phyloP scores from a whole-genome alignment of 1,140 invertebrate species.

The Battus philenor region DNA sequence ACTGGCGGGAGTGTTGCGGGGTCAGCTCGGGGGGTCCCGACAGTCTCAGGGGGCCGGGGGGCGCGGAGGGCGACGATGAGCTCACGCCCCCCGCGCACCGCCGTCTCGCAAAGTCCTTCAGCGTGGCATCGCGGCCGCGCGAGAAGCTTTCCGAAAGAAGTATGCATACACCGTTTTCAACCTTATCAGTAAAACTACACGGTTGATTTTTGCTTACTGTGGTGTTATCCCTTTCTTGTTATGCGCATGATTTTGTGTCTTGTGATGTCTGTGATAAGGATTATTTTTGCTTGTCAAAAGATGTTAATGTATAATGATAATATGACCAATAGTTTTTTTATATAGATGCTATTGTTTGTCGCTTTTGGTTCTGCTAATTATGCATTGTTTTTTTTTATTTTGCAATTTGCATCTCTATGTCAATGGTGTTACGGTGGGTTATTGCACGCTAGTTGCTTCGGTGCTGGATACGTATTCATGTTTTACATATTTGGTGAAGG shows the following conservation, averaged over 20 bases:
- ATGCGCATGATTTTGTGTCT: background rate
- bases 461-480: no score
- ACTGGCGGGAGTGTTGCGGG: slow-evolving; percentile 26
- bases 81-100: slow-evolving; percentile 88
- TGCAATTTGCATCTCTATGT: no score
- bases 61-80: slow-evolving; percentile 70
- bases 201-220: background rate
- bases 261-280: background rate
- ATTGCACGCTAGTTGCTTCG: no score
- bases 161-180: slow-evolving; percentile 24
- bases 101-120: slow-evolving; percentile 92
- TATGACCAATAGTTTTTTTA: background rate
- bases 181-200: background rate
- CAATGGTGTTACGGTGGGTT: no score
- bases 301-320: no score
- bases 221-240: background rate
- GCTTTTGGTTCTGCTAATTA: no score
- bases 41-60: slow-evolving; percentile 19
- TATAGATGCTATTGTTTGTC: background rate
- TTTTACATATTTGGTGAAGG: no score
- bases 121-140: slow-evolving; percentile 77
- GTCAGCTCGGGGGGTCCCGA: slow-evolving; percentile 21
- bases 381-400: no score
- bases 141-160: slow-evolving; percentile 52
- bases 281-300: no score